A percentile compares a stretch with the other conserved stretches of the same genome.
phyloP scores from a whole-genome alignment of 2,797 vertebrate genomes.

The Pangasius larnaudii region DNA sequence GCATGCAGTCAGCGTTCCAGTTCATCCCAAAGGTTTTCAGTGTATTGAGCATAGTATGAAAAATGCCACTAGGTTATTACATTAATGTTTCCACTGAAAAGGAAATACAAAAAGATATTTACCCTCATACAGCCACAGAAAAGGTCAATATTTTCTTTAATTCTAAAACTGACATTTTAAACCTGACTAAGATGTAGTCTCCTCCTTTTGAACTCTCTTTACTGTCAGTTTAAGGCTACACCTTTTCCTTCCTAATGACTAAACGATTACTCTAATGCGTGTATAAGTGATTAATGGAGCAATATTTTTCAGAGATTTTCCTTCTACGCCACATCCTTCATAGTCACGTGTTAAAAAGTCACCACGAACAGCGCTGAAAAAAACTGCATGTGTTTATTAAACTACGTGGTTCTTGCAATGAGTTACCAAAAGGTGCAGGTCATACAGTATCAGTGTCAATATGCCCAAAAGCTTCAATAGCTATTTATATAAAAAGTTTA shows the following conservation, averaged over 20 bases:
- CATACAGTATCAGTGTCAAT: not conserved
- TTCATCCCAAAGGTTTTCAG: too few species aligned
- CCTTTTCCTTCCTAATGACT: not conserved
- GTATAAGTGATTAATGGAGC: not conserved
- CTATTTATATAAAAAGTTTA: not conserved
- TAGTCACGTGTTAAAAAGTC: not conserved
- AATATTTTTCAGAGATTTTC: not conserved
- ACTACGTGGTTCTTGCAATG: not conserved
- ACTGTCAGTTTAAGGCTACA: not conserved
- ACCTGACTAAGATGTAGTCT: not conserved
- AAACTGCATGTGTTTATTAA: constrained; percentile 2
- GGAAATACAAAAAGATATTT: not conserved
- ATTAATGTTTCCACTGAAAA: not conserved
- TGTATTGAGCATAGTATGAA: not conserved
- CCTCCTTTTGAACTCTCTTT: not conserved
- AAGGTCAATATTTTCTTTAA: not conserved
- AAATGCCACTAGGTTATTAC: not conserved
- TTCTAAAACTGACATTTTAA: not conserved
- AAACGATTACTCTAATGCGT: not conserved
- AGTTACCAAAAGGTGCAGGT: too few species aligned
- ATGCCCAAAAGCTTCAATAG: not conserved
- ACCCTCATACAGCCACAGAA: not conserved
- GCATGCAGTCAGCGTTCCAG: too few species aligned
- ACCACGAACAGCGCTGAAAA: not conserved
- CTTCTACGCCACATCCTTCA: not conserved